phyloP scores from a whole-genome alignment of 2,113 vertebrate species.

The Phainopepla nitens region DNA sequence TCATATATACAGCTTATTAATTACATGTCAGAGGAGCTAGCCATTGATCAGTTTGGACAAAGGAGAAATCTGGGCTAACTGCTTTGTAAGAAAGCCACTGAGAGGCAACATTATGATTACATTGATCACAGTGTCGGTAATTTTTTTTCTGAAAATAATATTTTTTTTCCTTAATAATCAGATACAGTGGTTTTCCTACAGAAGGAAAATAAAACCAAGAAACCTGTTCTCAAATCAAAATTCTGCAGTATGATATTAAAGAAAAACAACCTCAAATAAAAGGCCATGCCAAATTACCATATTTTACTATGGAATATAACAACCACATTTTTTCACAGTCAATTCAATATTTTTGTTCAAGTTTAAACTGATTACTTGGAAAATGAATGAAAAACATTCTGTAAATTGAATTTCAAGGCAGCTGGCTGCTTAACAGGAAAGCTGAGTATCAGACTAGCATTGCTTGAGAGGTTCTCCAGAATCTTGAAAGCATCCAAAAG shows the following conservation, averaged over 20 bases:
- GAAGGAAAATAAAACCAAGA: background rate
- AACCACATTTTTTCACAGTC: background rate
- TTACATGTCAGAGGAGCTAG: background rate
- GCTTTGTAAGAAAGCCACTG: background rate
- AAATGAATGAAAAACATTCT: conserved; percentile 42
- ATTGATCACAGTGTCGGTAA: background rate
- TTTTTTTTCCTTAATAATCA: background rate
- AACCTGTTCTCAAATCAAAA: background rate
- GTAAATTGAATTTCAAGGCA: conserved; percentile 43
- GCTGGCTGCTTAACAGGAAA: conserved; percentile 41
- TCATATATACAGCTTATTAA: background rate
- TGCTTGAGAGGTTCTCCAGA: conserved; percentile 67
- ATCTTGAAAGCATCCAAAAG: conserved; percentile 62
- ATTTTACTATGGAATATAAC: background rate
- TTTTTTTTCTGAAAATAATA: background rate
- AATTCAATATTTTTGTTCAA: conserved; percentile 55
- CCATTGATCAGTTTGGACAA: background rate
- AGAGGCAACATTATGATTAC: background rate
- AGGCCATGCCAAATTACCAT: background rate
- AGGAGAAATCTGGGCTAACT: background rate
- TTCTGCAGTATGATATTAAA: background rate
- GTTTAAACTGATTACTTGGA: conserved; percentile 45
- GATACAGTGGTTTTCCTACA: background rate
- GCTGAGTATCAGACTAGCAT: conserved; percentile 54
- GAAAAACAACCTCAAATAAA: background rate